phyloP scores from a whole-genome alignment of 2,113 vertebrate species.

The Clarias gariepinus region DNA sequence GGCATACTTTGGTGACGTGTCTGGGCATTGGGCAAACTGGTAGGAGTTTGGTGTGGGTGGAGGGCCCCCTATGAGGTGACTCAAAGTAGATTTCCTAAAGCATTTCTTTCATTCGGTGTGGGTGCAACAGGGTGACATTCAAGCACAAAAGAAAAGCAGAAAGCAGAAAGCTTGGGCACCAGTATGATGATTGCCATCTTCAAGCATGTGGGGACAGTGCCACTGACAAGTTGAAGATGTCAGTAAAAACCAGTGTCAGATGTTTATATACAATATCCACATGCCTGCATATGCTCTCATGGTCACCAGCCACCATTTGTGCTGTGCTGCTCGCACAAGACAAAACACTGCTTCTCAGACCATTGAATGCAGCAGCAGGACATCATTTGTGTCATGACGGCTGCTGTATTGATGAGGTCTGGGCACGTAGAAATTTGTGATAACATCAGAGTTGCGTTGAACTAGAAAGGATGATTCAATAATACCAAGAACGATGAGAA shows the following conservation, averaged over 20 bases:
- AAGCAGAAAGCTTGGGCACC: not conserved
- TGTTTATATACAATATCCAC: not conserved
- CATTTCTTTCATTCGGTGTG: no score
- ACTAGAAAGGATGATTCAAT: slow-evolving; percentile 34
- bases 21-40: not conserved
- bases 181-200: not conserved
- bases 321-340: not conserved
- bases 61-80: not conserved
- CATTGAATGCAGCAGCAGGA: not conserved
- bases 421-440: slow-evolving; percentile 34
- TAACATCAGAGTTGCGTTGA: slow-evolving; percentile 33
- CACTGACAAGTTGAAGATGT: not conserved
- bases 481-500: slow-evolving; percentile 20
- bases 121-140: not conserved
- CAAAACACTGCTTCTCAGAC: not conserved
- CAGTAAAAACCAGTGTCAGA: not conserved
- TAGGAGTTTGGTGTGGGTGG: not conserved
- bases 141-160: no score
- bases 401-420: slow-evolving; percentile 37
- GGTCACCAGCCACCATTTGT: not conserved
- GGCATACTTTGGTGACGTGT: not conserved
- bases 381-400: slow-evolving; percentile 13
- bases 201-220: not conserved
- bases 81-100: not conserved
- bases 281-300: not conserved